These are phyloP conservation scores for Panulirus ornatus DNA, from an alignment of 1,140 invertebrate species.

Conservation along the genomic window DNA sequence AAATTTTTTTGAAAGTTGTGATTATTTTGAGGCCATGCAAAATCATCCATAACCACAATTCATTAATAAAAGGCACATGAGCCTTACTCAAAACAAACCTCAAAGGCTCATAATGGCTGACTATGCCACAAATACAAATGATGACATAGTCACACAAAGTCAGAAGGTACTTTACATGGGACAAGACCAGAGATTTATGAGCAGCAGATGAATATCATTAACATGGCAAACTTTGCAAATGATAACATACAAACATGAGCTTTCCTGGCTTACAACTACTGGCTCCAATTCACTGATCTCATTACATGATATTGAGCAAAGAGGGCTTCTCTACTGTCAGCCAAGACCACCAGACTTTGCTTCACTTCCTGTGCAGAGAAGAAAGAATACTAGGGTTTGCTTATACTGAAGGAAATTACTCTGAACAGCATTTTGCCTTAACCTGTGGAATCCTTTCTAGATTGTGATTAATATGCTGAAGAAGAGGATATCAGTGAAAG, in stretches of 20 bases:
- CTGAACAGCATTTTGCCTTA: not conserved
- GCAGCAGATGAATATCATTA: conserved; percentile 44
- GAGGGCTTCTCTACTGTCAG: conserved; percentile 68
- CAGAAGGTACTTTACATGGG: conserved; percentile 41
- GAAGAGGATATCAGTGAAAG: conserved; percentile 23
- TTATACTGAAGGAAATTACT: not conserved
- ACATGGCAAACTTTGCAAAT: conserved; percentile 31
- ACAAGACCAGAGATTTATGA: conserved; percentile 65
- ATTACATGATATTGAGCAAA: conserved; percentile 69
- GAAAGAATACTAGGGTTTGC: conserved; percentile 24
- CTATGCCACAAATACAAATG: conserved; percentile 57
- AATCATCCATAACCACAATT: not conserved
- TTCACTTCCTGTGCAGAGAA: conserved; percentile 27
- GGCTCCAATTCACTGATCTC: conserved; percentile 52
- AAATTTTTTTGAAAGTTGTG: conserved; percentile 35
- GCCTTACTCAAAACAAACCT: not conserved
- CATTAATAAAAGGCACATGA: not conserved
- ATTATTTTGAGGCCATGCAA: not conserved
- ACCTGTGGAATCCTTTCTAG: not conserved
- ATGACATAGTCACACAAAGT: conserved; percentile 51
- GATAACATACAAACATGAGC: conserved; percentile 42
- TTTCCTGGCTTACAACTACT: conserved; percentile 47
- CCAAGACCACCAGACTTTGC: conserved; percentile 50
- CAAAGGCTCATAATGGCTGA: conserved; percentile 60
- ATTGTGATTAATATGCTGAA: conserved; percentile 31